Evolutionary conservation across 2,888 invertebrate genomes (phyloP).

Genomic region (Alcis repandata): DNA sequence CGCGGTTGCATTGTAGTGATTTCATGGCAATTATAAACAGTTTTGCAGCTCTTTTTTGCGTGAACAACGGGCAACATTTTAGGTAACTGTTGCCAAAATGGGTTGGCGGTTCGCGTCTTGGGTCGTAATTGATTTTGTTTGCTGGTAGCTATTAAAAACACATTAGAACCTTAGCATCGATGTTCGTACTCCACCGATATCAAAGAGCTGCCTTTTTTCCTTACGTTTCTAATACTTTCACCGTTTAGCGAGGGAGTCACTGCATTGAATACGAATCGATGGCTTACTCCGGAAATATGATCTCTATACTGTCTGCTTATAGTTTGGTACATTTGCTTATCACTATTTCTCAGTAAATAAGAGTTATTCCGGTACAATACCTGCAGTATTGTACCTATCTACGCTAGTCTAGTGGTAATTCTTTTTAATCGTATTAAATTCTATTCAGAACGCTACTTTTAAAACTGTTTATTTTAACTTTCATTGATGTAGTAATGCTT

Average conservation of each 20-base stretch:
- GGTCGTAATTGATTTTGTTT: slow-evolving; percentile 57
- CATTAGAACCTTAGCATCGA: slow-evolving; percentile 57
- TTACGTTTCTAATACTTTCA: slow-evolving; percentile 29
- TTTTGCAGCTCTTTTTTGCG: slow-evolving; percentile 50
- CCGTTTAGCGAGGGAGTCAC: slow-evolving; percentile 32
- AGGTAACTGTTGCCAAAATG: slow-evolving; percentile 52
- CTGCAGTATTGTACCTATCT: too few relatives aligned
- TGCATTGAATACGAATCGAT: slow-evolving; percentile 44
- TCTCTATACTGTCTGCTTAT: slow-evolving; percentile 8
- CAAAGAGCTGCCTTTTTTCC: slow-evolving; percentile 30
- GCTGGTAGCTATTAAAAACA: slow-evolving; percentile 60
- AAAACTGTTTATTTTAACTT: too few relatives aligned
- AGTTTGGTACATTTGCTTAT: not conserved
- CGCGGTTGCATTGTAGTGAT: slow-evolving; percentile 48
- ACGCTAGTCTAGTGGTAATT: too few relatives aligned
- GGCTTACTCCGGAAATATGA: slow-evolving; percentile 38
- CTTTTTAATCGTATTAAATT: too few relatives aligned
- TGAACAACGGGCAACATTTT: slow-evolving; percentile 38
- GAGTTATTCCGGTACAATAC: too few relatives aligned
- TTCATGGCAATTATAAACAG: slow-evolving; percentile 53
- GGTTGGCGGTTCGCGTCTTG: slow-evolving; percentile 48
- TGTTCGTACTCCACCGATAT: slow-evolving; percentile 44
- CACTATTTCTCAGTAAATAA: slow-evolving; percentile 27
- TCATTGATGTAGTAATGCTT: too few relatives aligned
- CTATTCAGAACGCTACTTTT: too few relatives aligned